phyloP scores from a whole-genome alignment of 1,140 invertebrate genomes.

The Zophobas morio region DNA sequence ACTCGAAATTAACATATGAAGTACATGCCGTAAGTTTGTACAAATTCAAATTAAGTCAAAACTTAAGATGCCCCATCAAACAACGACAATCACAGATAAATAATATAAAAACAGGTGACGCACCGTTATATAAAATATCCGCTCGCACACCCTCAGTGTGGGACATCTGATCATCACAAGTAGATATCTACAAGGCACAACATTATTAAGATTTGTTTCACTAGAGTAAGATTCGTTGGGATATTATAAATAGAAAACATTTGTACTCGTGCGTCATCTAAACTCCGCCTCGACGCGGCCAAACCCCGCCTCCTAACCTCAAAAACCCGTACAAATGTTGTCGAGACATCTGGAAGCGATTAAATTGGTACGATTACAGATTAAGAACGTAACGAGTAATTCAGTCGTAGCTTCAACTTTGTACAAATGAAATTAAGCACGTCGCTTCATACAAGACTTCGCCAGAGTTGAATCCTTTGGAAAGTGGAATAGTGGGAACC shows the following conservation, averaged over 20 bases:
- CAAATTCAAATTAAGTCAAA: slow-evolving; percentile 29
- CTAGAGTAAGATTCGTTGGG: slow-evolving; percentile 29
- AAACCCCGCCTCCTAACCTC: too few species aligned
- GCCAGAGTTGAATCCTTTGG: not conserved
- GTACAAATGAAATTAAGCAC: slow-evolving; percentile 11
- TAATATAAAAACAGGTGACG: not conserved
- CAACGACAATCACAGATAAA: slow-evolving; percentile 34
- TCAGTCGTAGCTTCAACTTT: not conserved
- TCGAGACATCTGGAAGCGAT: not conserved
- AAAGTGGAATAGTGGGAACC: not conserved
- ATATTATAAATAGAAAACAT: not conserved
- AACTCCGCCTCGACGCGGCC: too few species aligned
- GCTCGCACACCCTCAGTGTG: slow-evolving; percentile 17
- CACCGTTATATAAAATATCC: slow-evolving; percentile 1
- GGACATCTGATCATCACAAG: slow-evolving; percentile 25
- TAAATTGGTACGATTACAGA: not conserved
- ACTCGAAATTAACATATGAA: slow-evolving; percentile 18
- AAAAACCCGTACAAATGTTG: too few species aligned
- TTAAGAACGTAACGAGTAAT: too few species aligned
- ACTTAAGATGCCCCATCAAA: slow-evolving; percentile 16
- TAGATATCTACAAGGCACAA: slow-evolving; percentile 20
- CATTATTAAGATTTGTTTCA: slow-evolving; percentile 37
- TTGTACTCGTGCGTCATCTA: not conserved
- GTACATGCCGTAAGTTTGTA: slow-evolving; percentile 32
- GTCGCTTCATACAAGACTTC: not conserved